These are phyloP conservation scores for Bradypodion pumilum DNA, from an alignment of 2,797 vertebrate genomes.

Conservation along the genomic window DNA sequence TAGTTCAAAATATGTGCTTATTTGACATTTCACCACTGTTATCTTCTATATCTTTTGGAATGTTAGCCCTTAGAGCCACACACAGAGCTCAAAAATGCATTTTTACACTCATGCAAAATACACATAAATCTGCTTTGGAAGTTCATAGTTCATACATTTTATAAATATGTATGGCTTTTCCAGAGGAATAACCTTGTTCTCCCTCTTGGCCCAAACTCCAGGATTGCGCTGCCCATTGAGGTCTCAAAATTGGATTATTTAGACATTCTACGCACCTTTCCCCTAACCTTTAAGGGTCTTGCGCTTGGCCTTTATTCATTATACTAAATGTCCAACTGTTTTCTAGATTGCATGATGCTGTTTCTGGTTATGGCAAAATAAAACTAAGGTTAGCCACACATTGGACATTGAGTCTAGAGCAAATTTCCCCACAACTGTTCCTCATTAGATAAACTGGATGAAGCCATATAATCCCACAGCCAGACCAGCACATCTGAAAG, in stretches of 20 bases:
- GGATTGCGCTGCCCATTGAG: background rate
- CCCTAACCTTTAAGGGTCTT: no score
- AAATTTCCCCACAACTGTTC: background rate
- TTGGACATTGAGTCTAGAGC: background rate
- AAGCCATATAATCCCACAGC: background rate
- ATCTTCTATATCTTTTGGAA: constrained; percentile 36
- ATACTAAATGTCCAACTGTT: background rate
- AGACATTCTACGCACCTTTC: background rate
- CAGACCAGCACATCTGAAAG: background rate
- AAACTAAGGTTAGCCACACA: background rate
- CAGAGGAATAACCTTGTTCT: background rate
- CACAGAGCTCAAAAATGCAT: constrained; percentile 21
- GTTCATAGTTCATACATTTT: background rate
- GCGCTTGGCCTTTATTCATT: background rate
- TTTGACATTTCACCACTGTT: constrained; percentile 38
- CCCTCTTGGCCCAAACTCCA: background rate
- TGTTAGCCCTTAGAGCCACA: constrained; percentile 39
- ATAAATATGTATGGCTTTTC: background rate
- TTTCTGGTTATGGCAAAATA: background rate
- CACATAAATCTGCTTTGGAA: constrained; percentile 25
- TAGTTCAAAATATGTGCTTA: constrained; percentile 45
- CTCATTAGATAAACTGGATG: background rate
- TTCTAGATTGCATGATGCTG: background rate
- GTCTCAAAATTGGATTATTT: no score
- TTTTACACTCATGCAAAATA: background rate